Evolutionary conservation across 2,888 invertebrate species (phyloP), one percentile per base, ranked within the genome.

Genomic region (Hedychridium roseum): DNA sequence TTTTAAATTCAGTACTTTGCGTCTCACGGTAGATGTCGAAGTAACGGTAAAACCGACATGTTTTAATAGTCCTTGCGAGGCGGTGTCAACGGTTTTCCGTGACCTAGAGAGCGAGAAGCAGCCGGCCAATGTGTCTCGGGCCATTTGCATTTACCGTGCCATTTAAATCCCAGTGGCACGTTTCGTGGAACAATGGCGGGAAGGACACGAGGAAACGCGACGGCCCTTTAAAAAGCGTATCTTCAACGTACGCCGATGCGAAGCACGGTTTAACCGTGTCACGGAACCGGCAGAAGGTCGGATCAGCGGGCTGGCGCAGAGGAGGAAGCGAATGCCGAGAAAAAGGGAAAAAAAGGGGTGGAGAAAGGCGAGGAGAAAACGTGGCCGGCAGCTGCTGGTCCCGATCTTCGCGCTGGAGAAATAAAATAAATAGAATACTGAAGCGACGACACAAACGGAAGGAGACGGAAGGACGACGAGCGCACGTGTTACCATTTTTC

Each of bases 61-160:
- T n/a, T n/a, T n/a, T n/a, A n/a, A n/a, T n/a, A n/a, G n/a, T n/a
- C n/a, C n/a, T n/a, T n/a, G n/a, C 48, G 42, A 32, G 28, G 14
- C 11, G 15, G 11, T 39, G 48, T 48, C 54, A 66, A 70, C 70
- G 64, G 71, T 71, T 58, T 48, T 54, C 45, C 60, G 43, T 71
- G 70, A 71, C 67, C 71, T 54, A 62, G 57, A 60, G 34, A 43
- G 14, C n/a, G n/a, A n/a, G n/a, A n/a, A n/a, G 4, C 11, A 28
- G 32, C 55, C 43, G 54, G 50, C 54, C 60, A 53, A 56, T 58
- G 59, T 59, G 57, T 51, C 37, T 39, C 34, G 18, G 4, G 18
- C n/a, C n/a, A n/a, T n/a, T n/a, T n/a, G n/a, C n/a, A n/a, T n/a
- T n/a, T n/a, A n/a, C n/a, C n/a, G n/a, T n/a, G n/a, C n/a, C n/a